Evolutionary conservation across 2,797 vertebrate genomes (phyloP).

Genomic region (Capromys pilorides): DNA sequence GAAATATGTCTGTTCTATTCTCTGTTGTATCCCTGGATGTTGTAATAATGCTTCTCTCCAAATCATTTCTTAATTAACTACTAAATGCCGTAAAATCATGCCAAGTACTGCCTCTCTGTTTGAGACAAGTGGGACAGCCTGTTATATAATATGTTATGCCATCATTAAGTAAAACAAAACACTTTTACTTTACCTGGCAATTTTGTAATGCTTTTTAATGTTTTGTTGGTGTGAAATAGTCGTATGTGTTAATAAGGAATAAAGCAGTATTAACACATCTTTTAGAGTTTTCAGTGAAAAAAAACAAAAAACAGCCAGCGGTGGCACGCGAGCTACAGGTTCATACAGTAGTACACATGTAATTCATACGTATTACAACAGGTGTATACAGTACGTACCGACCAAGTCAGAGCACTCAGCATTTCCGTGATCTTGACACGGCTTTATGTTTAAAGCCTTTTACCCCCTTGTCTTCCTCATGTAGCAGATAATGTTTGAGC

Average conservation of each 20-base stretch:
- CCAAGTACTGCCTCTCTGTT: neutral
- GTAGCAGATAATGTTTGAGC: neutral
- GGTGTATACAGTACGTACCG: neutral
- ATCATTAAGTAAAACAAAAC: neutral
- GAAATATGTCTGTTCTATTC: neutral
- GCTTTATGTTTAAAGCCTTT: neutral
- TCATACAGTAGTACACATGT: too few relatives aligned
- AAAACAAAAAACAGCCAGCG: neutral
- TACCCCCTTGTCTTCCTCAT: neutral
- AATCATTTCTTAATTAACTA: neutral
- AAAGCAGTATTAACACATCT: neutral
- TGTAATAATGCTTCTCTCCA: neutral
- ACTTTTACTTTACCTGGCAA: neutral
- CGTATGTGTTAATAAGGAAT: neutral
- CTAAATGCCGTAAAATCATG: neutral
- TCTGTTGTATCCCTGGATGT: neutral
- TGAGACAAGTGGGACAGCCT: neutral
- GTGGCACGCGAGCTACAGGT: neutral
- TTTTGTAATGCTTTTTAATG: neutral
- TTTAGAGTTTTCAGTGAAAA: neutral
- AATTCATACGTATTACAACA: too few relatives aligned
- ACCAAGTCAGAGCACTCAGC: neutral
- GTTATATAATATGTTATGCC: neutral
- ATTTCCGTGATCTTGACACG: neutral
- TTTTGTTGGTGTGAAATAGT: neutral